These are phyloP conservation scores for Rhabdomys dilectus DNA, from an alignment of 2,113 vertebrate species.

Conservation along the genomic window DNA sequence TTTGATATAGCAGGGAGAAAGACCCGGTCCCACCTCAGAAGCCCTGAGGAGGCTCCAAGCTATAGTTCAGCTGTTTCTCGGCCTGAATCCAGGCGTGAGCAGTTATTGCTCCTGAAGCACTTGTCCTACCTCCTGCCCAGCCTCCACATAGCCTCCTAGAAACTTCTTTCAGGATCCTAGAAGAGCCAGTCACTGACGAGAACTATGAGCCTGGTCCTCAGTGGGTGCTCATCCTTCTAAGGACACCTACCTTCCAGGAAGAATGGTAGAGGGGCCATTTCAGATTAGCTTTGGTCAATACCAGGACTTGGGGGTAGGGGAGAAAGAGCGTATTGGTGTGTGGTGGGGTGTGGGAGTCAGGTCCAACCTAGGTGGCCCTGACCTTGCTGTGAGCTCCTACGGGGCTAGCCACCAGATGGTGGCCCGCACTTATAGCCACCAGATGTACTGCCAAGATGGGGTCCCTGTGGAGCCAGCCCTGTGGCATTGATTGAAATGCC, in stretches of 20 bases:
- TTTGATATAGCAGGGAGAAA: not conserved
- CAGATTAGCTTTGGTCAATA: not conserved
- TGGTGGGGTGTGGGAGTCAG: not conserved
- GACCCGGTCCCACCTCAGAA: not conserved
- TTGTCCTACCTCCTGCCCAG: fast-evolving
- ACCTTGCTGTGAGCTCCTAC: not conserved
- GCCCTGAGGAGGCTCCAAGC: not conserved
- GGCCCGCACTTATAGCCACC: not conserved
- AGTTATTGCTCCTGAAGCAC: too few relatives aligned
- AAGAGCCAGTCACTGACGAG: not conserved
- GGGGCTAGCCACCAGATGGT: not conserved
- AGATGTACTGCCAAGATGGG: not conserved
- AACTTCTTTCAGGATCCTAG: not conserved
- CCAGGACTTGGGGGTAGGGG: not conserved
- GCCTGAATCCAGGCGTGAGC: not conserved
- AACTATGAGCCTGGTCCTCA: not conserved
- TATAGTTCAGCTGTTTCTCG: not conserved
- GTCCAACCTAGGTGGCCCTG: not conserved
- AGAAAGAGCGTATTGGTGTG: not conserved
- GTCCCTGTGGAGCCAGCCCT: not conserved
- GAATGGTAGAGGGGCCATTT: not conserved
- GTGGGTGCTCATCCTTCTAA: not conserved
- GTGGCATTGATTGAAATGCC: constrained; percentile 79
- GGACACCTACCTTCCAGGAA: not conserved
- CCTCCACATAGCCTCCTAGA: not conserved